A percentile compares a stretch with the other conserved stretches of the same genome.
These are phyloP conservation scores for Maniola hyperantus DNA, from an alignment of 2,888 invertebrate species.

Conservation along the genomic window DNA sequence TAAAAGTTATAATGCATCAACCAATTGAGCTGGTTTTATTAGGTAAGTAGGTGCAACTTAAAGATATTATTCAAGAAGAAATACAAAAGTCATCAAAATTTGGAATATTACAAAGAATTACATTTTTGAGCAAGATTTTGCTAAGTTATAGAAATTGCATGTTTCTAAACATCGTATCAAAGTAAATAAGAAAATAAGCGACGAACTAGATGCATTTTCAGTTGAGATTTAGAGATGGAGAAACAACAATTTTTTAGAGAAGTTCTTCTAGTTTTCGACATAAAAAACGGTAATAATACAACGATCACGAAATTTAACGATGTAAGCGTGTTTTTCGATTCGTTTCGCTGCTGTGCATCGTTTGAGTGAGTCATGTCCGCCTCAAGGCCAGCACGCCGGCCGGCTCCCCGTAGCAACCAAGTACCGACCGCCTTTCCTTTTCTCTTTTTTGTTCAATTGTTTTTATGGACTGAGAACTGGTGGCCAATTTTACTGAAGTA, in stretches of 20 bases:
- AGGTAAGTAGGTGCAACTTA: no score
- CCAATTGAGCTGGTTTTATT: no score
- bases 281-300: slow-evolving; percentile 8
- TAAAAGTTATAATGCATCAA: no score
- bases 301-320: slow-evolving; percentile 11
- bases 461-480: slow-evolving; percentile 49
- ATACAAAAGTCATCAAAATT: no score
- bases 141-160: no score
- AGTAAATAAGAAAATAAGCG: no score
- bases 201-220: no score
- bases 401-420: slow-evolving; percentile 67
- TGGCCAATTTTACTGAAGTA: background rate
- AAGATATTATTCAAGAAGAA: no score
- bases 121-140: no score
- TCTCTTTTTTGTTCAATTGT: slow-evolving; percentile 58
- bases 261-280: no score
- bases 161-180: no score
- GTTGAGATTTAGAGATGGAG: background rate
- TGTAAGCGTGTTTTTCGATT: slow-evolving; percentile 52
- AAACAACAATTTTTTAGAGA: background rate
- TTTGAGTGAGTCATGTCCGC: slow-evolving; percentile 57
- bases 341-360: slow-evolving; percentile 43
- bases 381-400: slow-evolving; percentile 73
- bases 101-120: no score
- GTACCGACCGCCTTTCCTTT: slow-evolving; percentile 52